These are phyloP conservation scores for Neodiprion fabricii DNA, from an alignment of 1,140 invertebrate genomes.

Conservation along the genomic window DNA sequence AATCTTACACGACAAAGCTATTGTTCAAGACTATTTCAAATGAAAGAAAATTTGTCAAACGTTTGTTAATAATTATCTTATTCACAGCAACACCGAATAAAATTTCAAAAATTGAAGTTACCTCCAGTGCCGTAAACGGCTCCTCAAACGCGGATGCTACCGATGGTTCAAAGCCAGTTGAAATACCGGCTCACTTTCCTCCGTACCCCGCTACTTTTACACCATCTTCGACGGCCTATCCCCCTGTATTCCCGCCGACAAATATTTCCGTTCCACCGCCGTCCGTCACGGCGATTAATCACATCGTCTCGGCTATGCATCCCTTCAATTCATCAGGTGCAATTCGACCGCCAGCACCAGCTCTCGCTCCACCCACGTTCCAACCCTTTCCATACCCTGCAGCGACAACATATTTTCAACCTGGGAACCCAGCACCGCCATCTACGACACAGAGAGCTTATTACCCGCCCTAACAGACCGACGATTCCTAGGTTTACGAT, in stretches of 20 bases:
- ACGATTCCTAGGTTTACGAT: neutral
- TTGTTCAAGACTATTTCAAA: neutral
- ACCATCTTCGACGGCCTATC: constrained; percentile 41
- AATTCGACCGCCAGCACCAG: constrained; percentile 45
- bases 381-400: constrained; percentile 52
- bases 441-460: constrained; percentile 41
- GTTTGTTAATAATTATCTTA: constrained; percentile 14
- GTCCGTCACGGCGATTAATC: constrained; percentile 52
- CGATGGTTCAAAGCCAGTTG: constrained; percentile 44
- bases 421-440: constrained; percentile 44
- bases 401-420: constrained; percentile 48
- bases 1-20: neutral
- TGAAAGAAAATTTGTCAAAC: constrained; percentile 11
- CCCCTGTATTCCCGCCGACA: constrained; percentile 52
- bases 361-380: constrained; percentile 43
- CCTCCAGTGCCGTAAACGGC: constrained; percentile 46
- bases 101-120: constrained; percentile 43
- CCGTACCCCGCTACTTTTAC: constrained; percentile 48
- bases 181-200: constrained; percentile 46
- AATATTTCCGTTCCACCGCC: constrained; percentile 56
- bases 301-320: constrained; percentile 53
- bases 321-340: constrained; percentile 40
- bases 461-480: constrained; percentile 53
- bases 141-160: constrained; percentile 41
- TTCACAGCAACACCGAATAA: constrained; percentile 47